Conservation (phyloP, 2,113 vertebrate species). For the Lophura nycthemera region DNA sequence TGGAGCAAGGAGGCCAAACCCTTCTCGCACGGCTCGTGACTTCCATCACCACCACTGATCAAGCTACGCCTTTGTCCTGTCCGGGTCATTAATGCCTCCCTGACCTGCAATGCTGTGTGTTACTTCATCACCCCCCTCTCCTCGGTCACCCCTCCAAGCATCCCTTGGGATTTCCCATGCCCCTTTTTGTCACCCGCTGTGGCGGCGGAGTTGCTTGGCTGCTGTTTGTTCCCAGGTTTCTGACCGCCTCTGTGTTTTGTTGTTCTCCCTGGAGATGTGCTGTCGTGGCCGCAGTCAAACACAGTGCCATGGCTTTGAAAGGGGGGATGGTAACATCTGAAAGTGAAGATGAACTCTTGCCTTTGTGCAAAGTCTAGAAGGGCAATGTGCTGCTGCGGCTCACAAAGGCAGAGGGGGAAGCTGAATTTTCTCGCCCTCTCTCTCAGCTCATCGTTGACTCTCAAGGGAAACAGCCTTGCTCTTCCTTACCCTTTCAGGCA, state of each 20-base stretch:
- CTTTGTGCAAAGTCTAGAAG: not conserved
- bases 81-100: not conserved
- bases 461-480: not conserved
- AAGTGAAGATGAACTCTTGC: not conserved
- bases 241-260: not conserved
- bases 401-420: not conserved
- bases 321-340: not conserved
- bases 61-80: not conserved
- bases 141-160: not conserved
- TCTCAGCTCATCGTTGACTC: not conserved
- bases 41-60: accelerated
- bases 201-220: not conserved
- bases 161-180: not conserved
- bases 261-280: not conserved
- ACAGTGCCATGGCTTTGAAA: not conserved
- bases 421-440: not conserved
- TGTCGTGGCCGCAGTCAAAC: not conserved
- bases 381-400: not conserved
- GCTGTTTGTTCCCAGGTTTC: not conserved
- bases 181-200: not conserved
- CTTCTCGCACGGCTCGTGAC: not conserved
- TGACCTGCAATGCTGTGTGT: not conserved
- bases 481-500: not conserved
- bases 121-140: not conserved
- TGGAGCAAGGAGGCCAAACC: not conserved